A percentile compares a stretch with the other conserved stretches of the same genome.
Evolutionary conservation across 1,140 invertebrate species (phyloP).

Genomic region (Neodiprion fabricii): DNA sequence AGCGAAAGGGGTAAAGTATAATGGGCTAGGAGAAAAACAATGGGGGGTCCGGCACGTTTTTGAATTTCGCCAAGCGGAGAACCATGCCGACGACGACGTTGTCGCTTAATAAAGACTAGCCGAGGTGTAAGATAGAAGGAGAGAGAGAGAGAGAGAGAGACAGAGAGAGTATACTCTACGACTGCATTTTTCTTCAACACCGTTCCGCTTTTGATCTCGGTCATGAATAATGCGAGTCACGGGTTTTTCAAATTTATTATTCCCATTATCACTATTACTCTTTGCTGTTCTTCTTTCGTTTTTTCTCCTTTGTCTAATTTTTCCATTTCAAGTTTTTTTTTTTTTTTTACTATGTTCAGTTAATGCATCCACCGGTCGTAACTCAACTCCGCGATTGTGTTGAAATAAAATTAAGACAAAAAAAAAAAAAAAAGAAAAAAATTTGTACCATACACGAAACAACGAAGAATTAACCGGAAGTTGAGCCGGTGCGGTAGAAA

Average conservation of each 20-base stretch:
- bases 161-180: too few species aligned
- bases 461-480: conserved; percentile 7
- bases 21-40: too few species aligned
- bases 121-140: too few species aligned
- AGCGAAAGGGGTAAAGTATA: too few species aligned
- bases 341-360: not conserved
- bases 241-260: not conserved
- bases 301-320: not conserved
- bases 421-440: not conserved
- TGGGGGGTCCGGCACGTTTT: too few species aligned
- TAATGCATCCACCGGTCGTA: not conserved
- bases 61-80: too few species aligned
- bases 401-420: not conserved
- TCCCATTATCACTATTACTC: too few species aligned
- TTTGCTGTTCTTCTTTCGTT: not conserved
- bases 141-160: too few species aligned
- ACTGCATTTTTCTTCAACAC: not conserved
- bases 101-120: not conserved
- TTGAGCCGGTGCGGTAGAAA: not conserved
- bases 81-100: not conserved
- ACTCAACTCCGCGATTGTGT: not conserved
- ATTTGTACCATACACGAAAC: not conserved
- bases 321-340: not conserved
- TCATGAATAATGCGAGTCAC: not conserved
- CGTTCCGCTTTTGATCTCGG: not conserved